Conservation (phyloP, 2,797 vertebrate genomes). For the Sebastes baramenuke region DNA sequence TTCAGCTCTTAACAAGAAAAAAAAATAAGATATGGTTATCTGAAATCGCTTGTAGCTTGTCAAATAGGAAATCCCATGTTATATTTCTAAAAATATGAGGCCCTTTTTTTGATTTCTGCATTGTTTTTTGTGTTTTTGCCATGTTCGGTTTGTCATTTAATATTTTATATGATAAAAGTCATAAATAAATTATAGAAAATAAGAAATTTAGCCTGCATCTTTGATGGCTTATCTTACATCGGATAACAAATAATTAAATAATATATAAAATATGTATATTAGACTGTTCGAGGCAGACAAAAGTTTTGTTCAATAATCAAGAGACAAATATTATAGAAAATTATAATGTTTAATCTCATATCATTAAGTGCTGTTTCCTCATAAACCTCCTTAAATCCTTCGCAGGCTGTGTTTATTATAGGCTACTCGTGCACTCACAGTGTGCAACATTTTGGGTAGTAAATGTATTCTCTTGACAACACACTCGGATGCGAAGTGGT, state of each 20-base stretch:
- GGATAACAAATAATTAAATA: too few relatives aligned
- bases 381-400: background rate
- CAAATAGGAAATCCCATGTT: too few relatives aligned
- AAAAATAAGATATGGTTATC: background rate
- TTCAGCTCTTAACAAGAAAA: background rate
- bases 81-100: too few relatives aligned
- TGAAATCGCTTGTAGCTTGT: background rate
- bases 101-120: too few relatives aligned
- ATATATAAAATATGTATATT: too few relatives aligned
- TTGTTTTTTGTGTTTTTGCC: too few relatives aligned
- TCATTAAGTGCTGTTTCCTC: background rate
- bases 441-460: background rate
- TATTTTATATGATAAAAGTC: too few relatives aligned
- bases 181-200: too few relatives aligned
- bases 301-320: background rate
- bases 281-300: too few relatives aligned
- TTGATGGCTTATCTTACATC: background rate
- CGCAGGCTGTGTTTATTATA: background rate
- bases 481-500: background rate
- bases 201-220: background rate
- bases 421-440: background rate
- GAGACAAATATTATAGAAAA: background rate
- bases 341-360: constrained; percentile 8
- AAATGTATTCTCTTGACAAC: background rate
- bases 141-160: too few relatives aligned